phyloP scores from a whole-genome alignment of 2,113 vertebrate genomes.

The Catharus minimus region DNA sequence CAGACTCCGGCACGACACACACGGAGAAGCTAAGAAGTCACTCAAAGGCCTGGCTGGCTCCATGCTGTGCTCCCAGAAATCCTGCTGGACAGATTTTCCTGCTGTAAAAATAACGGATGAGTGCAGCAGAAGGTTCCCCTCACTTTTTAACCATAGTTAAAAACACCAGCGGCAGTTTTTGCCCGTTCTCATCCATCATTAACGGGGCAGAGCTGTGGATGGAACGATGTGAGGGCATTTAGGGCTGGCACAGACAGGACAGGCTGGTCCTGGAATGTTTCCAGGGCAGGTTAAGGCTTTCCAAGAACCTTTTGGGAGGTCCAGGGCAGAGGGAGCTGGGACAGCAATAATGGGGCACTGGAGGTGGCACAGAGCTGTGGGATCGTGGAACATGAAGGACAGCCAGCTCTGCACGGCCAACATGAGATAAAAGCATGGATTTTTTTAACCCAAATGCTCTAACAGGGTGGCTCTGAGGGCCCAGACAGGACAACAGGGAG shows the following conservation, averaged over 20 bases:
- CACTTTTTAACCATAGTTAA: background rate
- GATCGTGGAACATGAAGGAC: accelerated
- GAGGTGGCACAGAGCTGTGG: background rate
- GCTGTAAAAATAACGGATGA: background rate
- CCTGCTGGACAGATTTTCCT: background rate
- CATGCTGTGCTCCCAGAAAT: background rate
- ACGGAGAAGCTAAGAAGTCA: background rate
- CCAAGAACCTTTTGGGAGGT: background rate
- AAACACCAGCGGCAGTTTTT: background rate
- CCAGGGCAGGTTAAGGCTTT: background rate
- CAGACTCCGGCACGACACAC: background rate
- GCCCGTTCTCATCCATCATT: background rate
- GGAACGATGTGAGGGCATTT: background rate
- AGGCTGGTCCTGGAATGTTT: background rate
- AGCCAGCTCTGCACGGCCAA: background rate
- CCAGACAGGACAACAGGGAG: background rate
- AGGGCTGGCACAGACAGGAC: background rate
- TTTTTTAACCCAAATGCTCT: background rate
- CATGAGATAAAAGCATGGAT: accelerated
- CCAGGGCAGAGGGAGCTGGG: background rate
- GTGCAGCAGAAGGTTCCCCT: background rate
- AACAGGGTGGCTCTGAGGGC: background rate
- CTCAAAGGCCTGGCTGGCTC: background rate
- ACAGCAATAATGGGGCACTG: background rate
- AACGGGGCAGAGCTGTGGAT: background rate